A percentile compares a stretch with the other conserved stretches of the same genome.
phyloP scores from a whole-genome alignment of 2,888 invertebrate species.

The Diarsia mendica region DNA sequence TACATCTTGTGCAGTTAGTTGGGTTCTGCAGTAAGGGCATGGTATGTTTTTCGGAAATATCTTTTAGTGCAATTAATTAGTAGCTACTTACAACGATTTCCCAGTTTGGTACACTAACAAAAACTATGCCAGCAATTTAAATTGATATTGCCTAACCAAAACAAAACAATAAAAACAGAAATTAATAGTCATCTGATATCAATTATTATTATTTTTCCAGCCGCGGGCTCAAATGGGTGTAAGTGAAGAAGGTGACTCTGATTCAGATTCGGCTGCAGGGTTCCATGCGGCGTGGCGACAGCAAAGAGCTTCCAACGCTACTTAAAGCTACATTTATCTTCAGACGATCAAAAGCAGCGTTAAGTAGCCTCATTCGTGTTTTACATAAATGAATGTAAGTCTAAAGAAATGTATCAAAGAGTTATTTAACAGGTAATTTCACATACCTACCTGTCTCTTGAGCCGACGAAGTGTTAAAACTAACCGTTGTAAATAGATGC shows the following conservation, averaged over 20 bases:
- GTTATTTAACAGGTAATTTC: too few relatives aligned
- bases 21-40: too few relatives aligned
- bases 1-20: too few relatives aligned
- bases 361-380: not conserved
- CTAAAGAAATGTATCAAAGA: not conserved
- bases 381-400: not conserved
- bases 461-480: not conserved
- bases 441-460: too few relatives aligned
- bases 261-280: conserved; percentile 96
- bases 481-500: not conserved
- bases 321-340: conserved; percentile 60
- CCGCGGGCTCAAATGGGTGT: conserved; percentile 81
- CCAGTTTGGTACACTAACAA: not conserved
- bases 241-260: conserved; percentile 92
- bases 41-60: not conserved
- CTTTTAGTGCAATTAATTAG: not conserved
- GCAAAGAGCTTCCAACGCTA: conserved; percentile 80
- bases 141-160: not conserved
- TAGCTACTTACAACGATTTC: not conserved
- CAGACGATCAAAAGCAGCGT: not conserved
- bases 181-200: not conserved
- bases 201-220: conserved; percentile 69
- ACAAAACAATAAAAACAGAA: not conserved
- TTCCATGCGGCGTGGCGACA: conserved; percentile 91
- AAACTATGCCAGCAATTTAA: not conserved